phyloP scores from a whole-genome alignment of 1,140 invertebrate species.

The Heliothis subflexa region DNA sequence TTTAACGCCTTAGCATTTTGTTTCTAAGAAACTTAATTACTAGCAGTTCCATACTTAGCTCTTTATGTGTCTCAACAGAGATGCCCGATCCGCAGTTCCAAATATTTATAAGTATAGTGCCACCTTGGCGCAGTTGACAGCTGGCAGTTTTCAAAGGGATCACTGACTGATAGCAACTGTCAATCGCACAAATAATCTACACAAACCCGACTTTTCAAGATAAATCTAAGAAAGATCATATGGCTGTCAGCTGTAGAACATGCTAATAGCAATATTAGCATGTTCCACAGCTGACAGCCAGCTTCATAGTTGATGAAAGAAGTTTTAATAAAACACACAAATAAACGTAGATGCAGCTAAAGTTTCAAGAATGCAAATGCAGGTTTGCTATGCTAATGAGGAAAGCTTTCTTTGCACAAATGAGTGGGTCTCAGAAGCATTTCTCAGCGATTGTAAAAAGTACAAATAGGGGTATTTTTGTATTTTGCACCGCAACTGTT shows the following conservation, averaged over 20 bases:
- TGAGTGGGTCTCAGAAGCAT: not conserved
- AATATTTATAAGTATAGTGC: too few relatives aligned
- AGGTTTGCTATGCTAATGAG: conserved; percentile 41
- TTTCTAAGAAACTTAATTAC: not conserved
- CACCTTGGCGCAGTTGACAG: too few relatives aligned
- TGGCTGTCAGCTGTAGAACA: too few relatives aligned
- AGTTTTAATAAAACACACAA: conserved; percentile 37
- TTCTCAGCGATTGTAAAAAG: conserved; percentile 5
- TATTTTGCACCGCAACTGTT: too few relatives aligned
- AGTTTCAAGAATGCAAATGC: conserved; percentile 41
- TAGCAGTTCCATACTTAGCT: too few relatives aligned
- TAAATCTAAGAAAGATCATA: not conserved
- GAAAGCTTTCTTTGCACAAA: not conserved
- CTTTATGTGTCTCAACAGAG: too few relatives aligned
- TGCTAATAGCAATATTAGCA: too few relatives aligned
- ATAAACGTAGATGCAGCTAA: conserved; percentile 20
- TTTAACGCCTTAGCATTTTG: conserved; percentile 4
- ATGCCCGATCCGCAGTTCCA: too few relatives aligned
- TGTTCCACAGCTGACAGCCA: not conserved
- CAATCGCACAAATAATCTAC: too few relatives aligned
- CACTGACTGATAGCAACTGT: too few relatives aligned
- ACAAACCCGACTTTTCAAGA: too few relatives aligned
- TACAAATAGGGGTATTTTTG: not conserved
- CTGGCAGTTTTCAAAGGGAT: too few relatives aligned
- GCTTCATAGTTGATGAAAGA: conserved; percentile 22